Conservation (phyloP, 2,113 vertebrate genomes). For the Tetrao urogallus region DNA sequence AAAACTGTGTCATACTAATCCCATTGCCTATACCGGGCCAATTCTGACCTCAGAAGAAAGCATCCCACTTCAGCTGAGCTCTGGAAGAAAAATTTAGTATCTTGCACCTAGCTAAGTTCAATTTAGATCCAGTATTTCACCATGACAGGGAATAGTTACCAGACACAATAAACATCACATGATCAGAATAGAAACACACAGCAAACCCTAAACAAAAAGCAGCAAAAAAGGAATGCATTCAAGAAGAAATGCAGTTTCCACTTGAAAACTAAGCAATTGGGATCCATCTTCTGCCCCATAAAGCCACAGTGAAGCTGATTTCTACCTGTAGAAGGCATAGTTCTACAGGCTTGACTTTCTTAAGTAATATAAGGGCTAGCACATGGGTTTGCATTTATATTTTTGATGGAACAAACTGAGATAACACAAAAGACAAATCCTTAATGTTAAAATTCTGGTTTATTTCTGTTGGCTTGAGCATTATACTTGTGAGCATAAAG, state of each 20-base stretch:
- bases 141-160: neutral
- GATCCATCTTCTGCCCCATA: neutral
- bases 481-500: neutral
- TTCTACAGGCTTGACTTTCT: neutral
- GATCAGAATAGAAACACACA: neutral
- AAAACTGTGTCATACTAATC: neutral
- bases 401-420: neutral
- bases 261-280: neutral
- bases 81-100: neutral
- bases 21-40: neutral
- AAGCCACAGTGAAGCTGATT: neutral
- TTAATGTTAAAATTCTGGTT: neutral
- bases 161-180: neutral
- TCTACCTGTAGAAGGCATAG: neutral
- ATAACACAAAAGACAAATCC: neutral
- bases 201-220: neutral
- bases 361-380: neutral
- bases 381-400: neutral
- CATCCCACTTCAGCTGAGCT: neutral
- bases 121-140: neutral
- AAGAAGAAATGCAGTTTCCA: neutral
- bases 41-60: neutral
- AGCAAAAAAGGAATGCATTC: neutral
- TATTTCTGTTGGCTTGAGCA: slow-evolving; percentile 13
- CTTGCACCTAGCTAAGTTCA: neutral